phyloP scores from a whole-genome alignment of 2,113 vertebrate genomes.

The Melozone crissalis region DNA sequence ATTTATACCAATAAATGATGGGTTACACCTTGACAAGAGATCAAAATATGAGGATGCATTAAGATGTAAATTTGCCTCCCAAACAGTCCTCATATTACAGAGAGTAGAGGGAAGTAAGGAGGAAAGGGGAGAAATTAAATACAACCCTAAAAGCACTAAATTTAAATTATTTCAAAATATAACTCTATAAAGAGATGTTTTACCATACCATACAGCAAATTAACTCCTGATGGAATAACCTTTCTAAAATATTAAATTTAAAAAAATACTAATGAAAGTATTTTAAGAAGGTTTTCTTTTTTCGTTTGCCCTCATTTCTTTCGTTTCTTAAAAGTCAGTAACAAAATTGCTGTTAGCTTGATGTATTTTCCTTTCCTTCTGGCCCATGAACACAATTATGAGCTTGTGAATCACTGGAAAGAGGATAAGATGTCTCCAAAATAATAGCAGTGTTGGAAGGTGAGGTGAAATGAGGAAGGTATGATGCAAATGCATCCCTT shows the following conservation, averaged over 20 bases:
- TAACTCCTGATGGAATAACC: neutral
- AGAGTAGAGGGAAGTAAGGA: neutral
- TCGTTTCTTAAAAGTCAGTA: neutral
- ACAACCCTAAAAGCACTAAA: neutral
- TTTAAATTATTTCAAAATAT: neutral
- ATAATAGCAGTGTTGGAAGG: neutral
- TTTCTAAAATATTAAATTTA: neutral
- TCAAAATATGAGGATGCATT: neutral
- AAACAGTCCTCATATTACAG: neutral
- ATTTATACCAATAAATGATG: neutral
- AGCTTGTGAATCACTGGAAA: neutral
- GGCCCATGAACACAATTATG: neutral
- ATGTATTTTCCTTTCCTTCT: neutral
- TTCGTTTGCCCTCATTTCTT: neutral
- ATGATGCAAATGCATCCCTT: neutral
- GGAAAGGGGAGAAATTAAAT: neutral
- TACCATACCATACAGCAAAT: neutral
- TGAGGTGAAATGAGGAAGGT: constrained; percentile 14
- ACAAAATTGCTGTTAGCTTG: neutral
- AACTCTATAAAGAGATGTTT: neutral
- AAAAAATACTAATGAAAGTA: neutral
- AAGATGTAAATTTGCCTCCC: neutral
- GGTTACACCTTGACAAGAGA: neutral
- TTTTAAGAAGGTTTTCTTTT: neutral
- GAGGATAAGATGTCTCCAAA: constrained; percentile 9